A percentile compares a stretch with the other conserved stretches of the same genome.
phyloP scores from a whole-genome alignment of 2,113 vertebrate genomes.

The Dolichallabes microphthalmus region DNA sequence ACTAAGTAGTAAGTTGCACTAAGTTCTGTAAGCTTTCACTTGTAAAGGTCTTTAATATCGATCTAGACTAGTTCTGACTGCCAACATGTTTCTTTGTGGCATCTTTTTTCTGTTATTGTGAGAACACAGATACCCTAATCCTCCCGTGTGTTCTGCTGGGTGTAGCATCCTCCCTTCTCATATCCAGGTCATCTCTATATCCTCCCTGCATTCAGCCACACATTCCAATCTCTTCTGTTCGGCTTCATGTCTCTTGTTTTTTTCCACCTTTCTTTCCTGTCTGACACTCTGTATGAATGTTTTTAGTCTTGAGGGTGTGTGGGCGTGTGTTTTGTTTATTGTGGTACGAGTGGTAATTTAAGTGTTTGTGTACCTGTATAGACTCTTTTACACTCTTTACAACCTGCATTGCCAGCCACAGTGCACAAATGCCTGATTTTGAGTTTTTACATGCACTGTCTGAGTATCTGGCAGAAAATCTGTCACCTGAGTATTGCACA shows the following conservation, averaged over 20 bases:
- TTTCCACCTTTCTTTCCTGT: neutral
- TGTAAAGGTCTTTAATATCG: conserved; percentile 4
- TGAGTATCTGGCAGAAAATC: conserved; percentile 12
- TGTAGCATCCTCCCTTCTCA: conserved; percentile 52
- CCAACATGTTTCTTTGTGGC: conserved; percentile 47
- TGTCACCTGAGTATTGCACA: neutral
- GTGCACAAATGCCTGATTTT: conserved; percentile 49
- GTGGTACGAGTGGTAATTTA: neutral
- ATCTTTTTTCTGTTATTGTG: conserved; percentile 51
- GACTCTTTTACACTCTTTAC: conserved; percentile 5
- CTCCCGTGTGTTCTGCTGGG: conserved; percentile 59
- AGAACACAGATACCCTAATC: conserved; percentile 60
- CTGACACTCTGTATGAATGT: neutral
- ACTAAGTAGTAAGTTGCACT: too few relatives aligned
- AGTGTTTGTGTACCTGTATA: neutral
- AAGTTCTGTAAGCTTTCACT: neutral
- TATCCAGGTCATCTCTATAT: conserved; percentile 68
- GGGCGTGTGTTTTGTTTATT: conserved; percentile 12
- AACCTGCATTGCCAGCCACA: conserved; percentile 47
- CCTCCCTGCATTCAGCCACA: conserved; percentile 55
- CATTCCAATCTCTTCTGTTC: conserved; percentile 41
- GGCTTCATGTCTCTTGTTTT: neutral
- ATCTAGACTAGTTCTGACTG: conserved; percentile 39
- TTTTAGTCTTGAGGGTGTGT: conserved; percentile 13
- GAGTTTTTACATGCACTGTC: conserved; percentile 45